Conservation (phyloP, 2,888 invertebrate genomes). For the Adineta ricciae region DNA sequence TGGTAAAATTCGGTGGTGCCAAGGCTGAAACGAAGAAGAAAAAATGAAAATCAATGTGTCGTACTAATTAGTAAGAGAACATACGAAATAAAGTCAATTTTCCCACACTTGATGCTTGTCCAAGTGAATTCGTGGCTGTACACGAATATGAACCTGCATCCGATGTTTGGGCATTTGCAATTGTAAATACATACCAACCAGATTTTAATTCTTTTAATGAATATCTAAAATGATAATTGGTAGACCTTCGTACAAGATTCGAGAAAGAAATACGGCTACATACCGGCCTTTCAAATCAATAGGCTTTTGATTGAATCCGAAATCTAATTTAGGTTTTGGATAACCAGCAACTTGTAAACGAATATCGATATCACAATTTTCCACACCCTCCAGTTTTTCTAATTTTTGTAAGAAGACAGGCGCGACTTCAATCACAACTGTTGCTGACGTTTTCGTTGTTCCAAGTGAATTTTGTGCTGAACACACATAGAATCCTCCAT, state of each 20-base stretch:
- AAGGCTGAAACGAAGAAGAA: slow-evolving; percentile 40
- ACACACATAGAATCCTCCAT: slow-evolving; percentile 30
- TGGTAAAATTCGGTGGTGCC: slow-evolving; percentile 44
- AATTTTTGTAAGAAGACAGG: slow-evolving; percentile 33
- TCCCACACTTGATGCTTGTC: slow-evolving; percentile 24
- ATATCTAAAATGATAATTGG: neutral
- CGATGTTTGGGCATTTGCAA: slow-evolving; percentile 68
- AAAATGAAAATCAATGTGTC: neutral
- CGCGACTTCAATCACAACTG: slow-evolving; percentile 29
- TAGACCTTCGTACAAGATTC: too few relatives aligned
- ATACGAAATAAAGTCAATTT: slow-evolving; percentile 23
- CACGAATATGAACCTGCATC: slow-evolving; percentile 38
- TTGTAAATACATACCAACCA: slow-evolving; percentile 62
- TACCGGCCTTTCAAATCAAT: slow-evolving; percentile 18
- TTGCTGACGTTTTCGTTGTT: slow-evolving; percentile 22
- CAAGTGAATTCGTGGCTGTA: slow-evolving; percentile 29
- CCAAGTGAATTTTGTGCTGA: slow-evolving; percentile 29
- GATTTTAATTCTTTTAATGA: neutral
- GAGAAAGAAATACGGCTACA: neutral
- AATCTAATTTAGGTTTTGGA: slow-evolving; percentile 24
- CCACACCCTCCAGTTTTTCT: slow-evolving; percentile 33
- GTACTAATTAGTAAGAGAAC: too few relatives aligned
- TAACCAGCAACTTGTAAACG: slow-evolving; percentile 29
- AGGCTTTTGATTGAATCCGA: slow-evolving; percentile 16
- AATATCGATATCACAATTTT: slow-evolving; percentile 32